Conservation (phyloP, 2,113 vertebrate genomes). For the Fukomys damarensis region DNA sequence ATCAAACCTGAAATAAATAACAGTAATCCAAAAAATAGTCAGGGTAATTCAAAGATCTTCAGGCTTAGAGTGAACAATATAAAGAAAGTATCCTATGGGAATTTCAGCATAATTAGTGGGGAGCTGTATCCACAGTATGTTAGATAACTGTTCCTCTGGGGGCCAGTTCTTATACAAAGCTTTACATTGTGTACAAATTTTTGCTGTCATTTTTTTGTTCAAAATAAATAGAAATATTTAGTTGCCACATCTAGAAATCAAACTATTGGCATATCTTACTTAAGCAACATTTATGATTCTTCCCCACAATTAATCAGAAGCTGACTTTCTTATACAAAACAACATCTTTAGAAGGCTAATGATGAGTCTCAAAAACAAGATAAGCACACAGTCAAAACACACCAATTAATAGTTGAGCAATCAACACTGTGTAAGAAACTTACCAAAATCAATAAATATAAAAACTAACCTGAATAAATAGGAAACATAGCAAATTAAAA, state of each 20-base stretch:
- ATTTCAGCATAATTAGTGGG: constrained; percentile 39
- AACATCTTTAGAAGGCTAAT: neutral
- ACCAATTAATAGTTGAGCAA: neutral
- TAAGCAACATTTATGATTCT: constrained; percentile 13
- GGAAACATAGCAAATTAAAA: constrained; percentile 1
- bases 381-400: neutral
- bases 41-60: neutral
- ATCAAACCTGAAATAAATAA: constrained; percentile 28
- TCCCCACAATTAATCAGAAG: neutral
- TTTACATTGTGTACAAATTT: neutral
- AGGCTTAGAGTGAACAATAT: neutral
- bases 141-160: neutral
- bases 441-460: constrained; percentile 18
- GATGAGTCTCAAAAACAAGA: constrained; percentile 7
- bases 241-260: neutral
- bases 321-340: neutral
- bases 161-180: neutral
- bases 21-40: neutral
- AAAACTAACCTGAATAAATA: neutral
- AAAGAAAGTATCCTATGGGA: constrained; percentile 10
- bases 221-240: neutral
- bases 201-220: neutral
- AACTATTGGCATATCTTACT: neutral
- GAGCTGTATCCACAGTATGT: neutral
- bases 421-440: neutral